Percentiles rank a stretch among this genome's conserved stretches.
These are phyloP conservation scores for Meandrina meandrites DNA, from an alignment of 92 coral and sea anemone species.

Conservation along the genomic window DNA sequence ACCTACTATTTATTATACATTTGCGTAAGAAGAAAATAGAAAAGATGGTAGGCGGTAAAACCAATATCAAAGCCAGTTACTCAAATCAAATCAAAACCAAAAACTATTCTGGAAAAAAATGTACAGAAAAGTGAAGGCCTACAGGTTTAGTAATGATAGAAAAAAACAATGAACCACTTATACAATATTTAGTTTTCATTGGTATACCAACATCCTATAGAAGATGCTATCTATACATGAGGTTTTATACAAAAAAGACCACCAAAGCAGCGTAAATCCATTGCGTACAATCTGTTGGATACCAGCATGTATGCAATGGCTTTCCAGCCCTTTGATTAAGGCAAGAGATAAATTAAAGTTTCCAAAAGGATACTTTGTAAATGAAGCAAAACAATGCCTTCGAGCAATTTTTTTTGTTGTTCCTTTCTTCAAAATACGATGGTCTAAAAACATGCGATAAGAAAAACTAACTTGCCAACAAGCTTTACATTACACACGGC, in stretches of 20 bases:
- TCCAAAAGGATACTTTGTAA: background rate
- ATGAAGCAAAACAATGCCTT: background rate
- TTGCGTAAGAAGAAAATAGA: background rate
- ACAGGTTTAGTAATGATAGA: background rate
- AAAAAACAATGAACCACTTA: background rate
- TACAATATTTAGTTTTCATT: background rate
- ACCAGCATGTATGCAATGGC: background rate
- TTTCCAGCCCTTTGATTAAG: background rate
- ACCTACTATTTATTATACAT: constrained; percentile 2
- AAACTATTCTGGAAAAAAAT: background rate
- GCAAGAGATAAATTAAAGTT: background rate
- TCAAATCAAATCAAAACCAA: background rate
- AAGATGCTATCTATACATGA: background rate
- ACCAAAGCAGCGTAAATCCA: background rate
- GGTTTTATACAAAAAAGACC: background rate
- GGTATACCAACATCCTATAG: background rate
- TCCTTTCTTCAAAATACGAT: background rate
- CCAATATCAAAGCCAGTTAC: background rate
- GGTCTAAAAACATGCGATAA: background rate
- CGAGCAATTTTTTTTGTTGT: background rate
- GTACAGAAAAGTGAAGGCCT: background rate
- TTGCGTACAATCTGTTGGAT: background rate
- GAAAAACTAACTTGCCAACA: constrained; percentile 1
- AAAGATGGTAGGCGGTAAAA: background rate
- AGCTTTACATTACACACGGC: background rate